Base-by-base conservation (phyloP, 2,888 invertebrate species). In the Thelaira solivaga region DNA sequence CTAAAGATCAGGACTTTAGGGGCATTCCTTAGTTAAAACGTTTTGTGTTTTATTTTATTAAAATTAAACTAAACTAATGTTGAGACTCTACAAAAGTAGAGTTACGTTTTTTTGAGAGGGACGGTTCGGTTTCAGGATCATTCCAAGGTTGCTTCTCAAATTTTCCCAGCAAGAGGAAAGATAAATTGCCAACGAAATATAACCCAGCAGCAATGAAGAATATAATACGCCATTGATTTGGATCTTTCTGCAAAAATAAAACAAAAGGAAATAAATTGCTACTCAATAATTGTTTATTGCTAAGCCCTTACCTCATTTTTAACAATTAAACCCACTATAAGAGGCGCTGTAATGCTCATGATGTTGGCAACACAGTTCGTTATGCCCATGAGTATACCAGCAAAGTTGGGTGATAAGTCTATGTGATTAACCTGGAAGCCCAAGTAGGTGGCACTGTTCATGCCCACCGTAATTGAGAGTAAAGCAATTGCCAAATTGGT, bases 391-490 rank as follows among this genome's bases (percentile, higher is more conserved):
- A 96, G 88, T 0, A 94, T 93, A 26, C 96, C 96, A 2, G 96
- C 94, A 86, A 93, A 95, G 86, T 94, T 95, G 0, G 96, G 95
- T 5, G 96, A 93, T 61, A 96, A 89, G 89, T 96, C 96, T 80
- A 96, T 94, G 84, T 95, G 95, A 81, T 95, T 96, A 93, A 91
- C 90, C 93, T 94, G 92, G 85, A 93, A 94, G 2, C 95, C 95
- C 47, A 93, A 92, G 82, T 93, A 95, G 61, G 93, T 92, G 1
- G 93, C 93, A 0, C 94, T 92, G 83, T 95, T 95, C 2, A 94
- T 90, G 0, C 94, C 93, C 0, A 95, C 94, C 0, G 95, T 93
- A 22, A 94, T 83, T 0, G 94, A 92, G 0, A 96, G 89, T 47
- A 95, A 89, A 0, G 89, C 88, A 2, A 95, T 92, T 0, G 94